Percentiles rank a stretch among this genome's conserved stretches.
Conservation (phyloP, 2,113 vertebrate genomes). For the Xiphophorus hellerii region DNA sequence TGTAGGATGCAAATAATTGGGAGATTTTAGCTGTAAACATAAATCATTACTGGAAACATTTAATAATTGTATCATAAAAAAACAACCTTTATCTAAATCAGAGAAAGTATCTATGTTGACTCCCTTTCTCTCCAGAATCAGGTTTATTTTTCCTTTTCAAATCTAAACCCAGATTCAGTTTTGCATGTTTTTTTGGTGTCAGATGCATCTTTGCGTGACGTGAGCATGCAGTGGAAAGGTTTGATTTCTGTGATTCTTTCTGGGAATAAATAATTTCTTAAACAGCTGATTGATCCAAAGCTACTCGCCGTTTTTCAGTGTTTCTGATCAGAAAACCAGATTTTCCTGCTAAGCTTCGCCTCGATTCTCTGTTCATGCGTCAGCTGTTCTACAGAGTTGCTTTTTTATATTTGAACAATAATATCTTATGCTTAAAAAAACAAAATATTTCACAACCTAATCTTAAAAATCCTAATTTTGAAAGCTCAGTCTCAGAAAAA, state of each 20-base stretch:
- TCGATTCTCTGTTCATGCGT: slow-evolving; percentile 22
- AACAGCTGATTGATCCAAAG: background rate
- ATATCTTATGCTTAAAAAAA: no score
- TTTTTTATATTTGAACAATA: background rate
- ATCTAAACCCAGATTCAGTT: background rate
- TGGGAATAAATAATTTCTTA: background rate
- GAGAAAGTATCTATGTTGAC: background rate
- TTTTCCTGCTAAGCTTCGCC: background rate
- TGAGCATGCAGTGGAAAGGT: background rate
- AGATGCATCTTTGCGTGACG: background rate
- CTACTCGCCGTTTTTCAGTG: slow-evolving; percentile 5
- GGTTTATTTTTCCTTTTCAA: background rate
- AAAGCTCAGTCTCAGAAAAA: background rate
- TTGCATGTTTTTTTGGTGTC: background rate
- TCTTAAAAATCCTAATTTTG: no score
- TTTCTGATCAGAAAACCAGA: slow-evolving; percentile 10
- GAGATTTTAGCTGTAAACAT: no score
- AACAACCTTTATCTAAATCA: background rate
- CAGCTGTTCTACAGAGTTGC: slow-evolving; percentile 28
- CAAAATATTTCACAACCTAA: no score
- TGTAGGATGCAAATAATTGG: no score
- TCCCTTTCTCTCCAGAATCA: background rate
- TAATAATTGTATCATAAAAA: no score
- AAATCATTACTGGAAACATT: no score
- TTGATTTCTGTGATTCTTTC: background rate